Evolutionary conservation across 2,888 invertebrate species (phyloP), one percentile per base, ranked within the genome.

Genomic region (Mechanitis messenoides): DNA sequence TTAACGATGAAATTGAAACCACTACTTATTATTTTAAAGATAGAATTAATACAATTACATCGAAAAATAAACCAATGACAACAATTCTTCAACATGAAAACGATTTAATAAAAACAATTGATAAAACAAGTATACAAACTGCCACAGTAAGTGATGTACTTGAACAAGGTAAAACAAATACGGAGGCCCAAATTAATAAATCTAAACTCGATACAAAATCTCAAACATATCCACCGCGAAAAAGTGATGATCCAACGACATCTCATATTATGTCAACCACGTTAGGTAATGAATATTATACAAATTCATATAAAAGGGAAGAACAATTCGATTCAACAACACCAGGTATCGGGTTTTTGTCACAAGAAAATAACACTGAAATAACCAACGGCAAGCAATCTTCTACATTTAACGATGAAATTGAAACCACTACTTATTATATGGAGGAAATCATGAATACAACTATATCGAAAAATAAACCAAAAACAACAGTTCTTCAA

Each of bases 341-440:
- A 47, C 4, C 47, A n/a, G n/a, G 4, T n/a, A 47, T n/a, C 2
- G 2, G 12, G 12, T 47, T 47, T 47, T 47, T n/a, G 28, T 3
- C 47, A 20, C 20, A 47, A 2, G 47, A 47, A 47, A 47, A 5
- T 3, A 35, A 20, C 47, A 47, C n/a, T n/a, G n/a, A 47, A 47
- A 11, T 3, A 47, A n/a, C 47, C 6, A 6, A n/a, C 28, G 47
- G n/a, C n/a, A 47, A n/a, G n/a, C 47, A n/a, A n/a, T 47, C 47
- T 47, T n/a, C 47, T n/a, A 47, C 47, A 47, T n/a, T n/a, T 11
- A 47, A n/a, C 28, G 47, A 47, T 20, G 6, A 47, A 11, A 47
- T 47, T 47, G 47, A 20, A 47, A 47, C 47, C n/a, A 47, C n/a
- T 47, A 47, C 47, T n/a, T 6, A 47, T 20, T n/a, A 47, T 47